phyloP scores from a whole-genome alignment of 2,797 vertebrate species.

The Hipposideros larvatus region DNA sequence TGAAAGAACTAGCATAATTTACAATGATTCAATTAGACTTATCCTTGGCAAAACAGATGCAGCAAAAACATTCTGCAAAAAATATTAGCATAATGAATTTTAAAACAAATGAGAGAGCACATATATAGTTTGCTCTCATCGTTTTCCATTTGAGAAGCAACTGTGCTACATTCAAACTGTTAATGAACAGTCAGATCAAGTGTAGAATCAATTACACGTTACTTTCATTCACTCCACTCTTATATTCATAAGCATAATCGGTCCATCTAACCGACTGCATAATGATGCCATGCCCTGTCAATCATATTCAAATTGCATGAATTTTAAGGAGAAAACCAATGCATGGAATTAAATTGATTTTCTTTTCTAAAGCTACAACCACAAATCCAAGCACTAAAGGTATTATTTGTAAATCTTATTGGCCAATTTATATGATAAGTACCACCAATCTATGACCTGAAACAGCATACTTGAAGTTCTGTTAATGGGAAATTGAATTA shows the following conservation, averaged over 20 bases:
- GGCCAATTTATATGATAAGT: constrained; percentile 85
- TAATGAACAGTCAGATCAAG: constrained; percentile 90
- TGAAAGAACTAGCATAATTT: constrained; percentile 61
- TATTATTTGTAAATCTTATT: constrained; percentile 79
- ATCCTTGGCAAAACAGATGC: constrained; percentile 45
- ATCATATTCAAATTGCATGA: constrained; percentile 87
- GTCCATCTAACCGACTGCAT: constrained; percentile 88
- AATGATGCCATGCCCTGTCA: constrained; percentile 91
- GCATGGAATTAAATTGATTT: constrained; percentile 87
- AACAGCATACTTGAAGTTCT: constrained; percentile 78
- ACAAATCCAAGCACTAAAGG: constrained; percentile 84
- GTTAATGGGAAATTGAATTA: constrained; percentile 80
- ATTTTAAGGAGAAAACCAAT: constrained; percentile 88
- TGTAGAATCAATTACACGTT: constrained; percentile 93
- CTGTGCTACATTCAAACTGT: constrained; percentile 86
- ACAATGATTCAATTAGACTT: constrained; percentile 72
- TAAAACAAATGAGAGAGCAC: constrained; percentile 77
- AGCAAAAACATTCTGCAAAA: constrained; percentile 55
- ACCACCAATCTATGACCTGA: constrained; percentile 62
- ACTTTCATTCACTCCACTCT: constrained; percentile 91
- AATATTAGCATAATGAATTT: constrained; percentile 73
- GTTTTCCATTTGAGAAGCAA: constrained; percentile 25
- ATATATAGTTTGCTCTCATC: constrained; percentile 71
- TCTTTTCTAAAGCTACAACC: constrained; percentile 86
- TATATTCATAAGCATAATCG: constrained; percentile 90